Evolutionary conservation across 2,888 invertebrate species (phyloP).

Genomic region (Drosophila antonietae): DNA sequence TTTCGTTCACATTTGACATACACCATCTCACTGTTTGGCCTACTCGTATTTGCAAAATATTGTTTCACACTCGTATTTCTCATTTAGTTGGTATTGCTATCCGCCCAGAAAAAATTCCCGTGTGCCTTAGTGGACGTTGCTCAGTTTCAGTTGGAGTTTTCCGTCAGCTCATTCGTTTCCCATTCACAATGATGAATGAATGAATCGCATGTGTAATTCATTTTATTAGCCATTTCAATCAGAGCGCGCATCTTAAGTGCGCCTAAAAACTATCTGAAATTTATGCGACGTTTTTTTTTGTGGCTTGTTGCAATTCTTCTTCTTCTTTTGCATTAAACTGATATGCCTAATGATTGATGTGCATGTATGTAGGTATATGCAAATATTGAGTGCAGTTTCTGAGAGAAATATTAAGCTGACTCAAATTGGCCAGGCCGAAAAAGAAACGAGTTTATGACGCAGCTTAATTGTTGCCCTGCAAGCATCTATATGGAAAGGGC

Average conservation of each 20-base stretch:
- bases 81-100: conserved; percentile 16
- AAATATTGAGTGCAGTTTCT: conserved; percentile 62
- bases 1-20: conserved; percentile 78
- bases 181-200: conserved; percentile 64
- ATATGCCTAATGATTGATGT: conserved; percentile 11
- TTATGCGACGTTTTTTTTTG: conserved; percentile 61
- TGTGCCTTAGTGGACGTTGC: conserved; percentile 46
- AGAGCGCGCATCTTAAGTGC: conserved; percentile 53
- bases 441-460: conserved; percentile 68
- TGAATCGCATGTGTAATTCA: conserved; percentile 57
- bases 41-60: conserved; percentile 38
- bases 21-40: conserved; percentile 35
- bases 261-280: conserved; percentile 58
- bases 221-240: conserved; percentile 42
- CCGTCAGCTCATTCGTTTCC: conserved; percentile 20
- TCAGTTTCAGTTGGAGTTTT: conserved; percentile 20
- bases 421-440: conserved; percentile 17
- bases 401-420: conserved; percentile 46
- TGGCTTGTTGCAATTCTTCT: conserved; percentile 29
- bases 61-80: conserved; percentile 49
- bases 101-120: conserved; percentile 56
- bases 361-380: conserved; percentile 43
- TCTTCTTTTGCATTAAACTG: neutral
- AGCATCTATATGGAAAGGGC: neutral
- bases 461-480: conserved; percentile 1